Percentiles rank a stretch among this genome's conserved stretches.
phyloP scores from a whole-genome alignment of 37 sponge, comb jelly and placozoan species.

The Cliona cf. orientalis region DNA sequence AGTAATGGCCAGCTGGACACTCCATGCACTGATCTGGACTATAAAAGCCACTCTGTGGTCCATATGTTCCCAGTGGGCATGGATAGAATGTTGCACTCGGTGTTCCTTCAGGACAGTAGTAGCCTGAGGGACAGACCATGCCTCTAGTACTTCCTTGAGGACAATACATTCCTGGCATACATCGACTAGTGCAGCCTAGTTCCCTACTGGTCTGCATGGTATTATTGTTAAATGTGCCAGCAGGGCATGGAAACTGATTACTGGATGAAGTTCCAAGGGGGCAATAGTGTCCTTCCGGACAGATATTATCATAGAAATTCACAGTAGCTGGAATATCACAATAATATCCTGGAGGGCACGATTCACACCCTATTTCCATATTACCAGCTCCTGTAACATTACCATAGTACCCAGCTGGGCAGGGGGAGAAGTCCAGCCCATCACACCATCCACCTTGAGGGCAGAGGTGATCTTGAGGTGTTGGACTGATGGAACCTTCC shows the following conservation, averaged over 20 bases:
- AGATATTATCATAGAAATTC: background rate
- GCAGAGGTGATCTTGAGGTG: background rate
- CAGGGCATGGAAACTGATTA: background rate
- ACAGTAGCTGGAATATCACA: background rate
- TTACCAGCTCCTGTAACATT: slow-evolving; percentile 8
- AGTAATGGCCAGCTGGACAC: slow-evolving; percentile 16
- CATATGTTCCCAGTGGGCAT: slow-evolving; percentile 15
- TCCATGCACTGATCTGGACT: background rate
- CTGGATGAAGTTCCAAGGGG: background rate
- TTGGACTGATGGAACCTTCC: background rate
- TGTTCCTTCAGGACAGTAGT: slow-evolving; percentile 23
- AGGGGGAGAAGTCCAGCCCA: background rate
- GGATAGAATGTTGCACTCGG: background rate
- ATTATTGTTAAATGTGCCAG: background rate
- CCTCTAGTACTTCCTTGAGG: slow-evolving; percentile 11
- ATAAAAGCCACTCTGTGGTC: background rate
- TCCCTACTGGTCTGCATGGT: slow-evolving; percentile 4
- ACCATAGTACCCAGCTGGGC: background rate
- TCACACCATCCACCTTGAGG: background rate
- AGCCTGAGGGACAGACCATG: slow-evolving; percentile 2
- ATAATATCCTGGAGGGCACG: slow-evolving; percentile 15
- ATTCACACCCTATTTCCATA: background rate
- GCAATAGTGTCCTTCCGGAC: slow-evolving; percentile 3
- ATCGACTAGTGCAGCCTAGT: background rate
- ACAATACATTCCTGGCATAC: slow-evolving; percentile 2